Evolutionary conservation across 1,140 invertebrate species (phyloP), one percentile per base, ranked within the genome.

Genomic region (Pinna nobilis): DNA sequence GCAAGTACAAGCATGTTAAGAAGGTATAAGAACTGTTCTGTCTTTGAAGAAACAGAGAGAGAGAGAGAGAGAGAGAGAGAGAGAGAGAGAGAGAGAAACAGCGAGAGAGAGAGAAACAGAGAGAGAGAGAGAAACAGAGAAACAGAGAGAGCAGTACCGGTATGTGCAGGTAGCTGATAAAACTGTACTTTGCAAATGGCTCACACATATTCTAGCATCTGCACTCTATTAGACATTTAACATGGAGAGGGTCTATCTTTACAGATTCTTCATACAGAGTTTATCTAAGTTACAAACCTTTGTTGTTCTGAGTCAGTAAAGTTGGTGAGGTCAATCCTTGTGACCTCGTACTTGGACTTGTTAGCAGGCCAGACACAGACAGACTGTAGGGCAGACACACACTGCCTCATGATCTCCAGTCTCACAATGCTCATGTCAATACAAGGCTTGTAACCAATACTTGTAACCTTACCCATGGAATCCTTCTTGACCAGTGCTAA

Each of bases 361-460:
- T 72, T 63, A 18, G 74, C 51, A 20, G 79, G 76, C 76, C 76
- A 81, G 7, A 78, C n/a, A 53, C 76, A 78, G 20, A 81, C 63
- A 44, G 75, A 68, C 13, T 73, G 67, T 53, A 81, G 63, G 49
- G 74, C 51, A 2, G 59, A 49, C 37, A 78, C 50, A 59, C 66
- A 59, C n/a, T 73, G 63, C n/a, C n/a, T 68, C 50, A 81, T 28
- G 3, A 70, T 23, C 13, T 47, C 41, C 23, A 81, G 66, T 71
- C 68, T 51, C n/a, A 59, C 33, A 25, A 47, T 35, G 30, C 63
- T 67, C 33, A 57, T 70, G 20, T 78, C 76, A 39, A 73, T 64
- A 30, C 76, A 75, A 18, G 76, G 70, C n/a, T 65, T 74, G 60
- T 78, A 66, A 5, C 67, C 66, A 64, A 78, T 50, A 9, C 37